These are phyloP conservation scores for Channallabes apus DNA, from an alignment of 2,797 vertebrate genomes.

Conservation along the genomic window DNA sequence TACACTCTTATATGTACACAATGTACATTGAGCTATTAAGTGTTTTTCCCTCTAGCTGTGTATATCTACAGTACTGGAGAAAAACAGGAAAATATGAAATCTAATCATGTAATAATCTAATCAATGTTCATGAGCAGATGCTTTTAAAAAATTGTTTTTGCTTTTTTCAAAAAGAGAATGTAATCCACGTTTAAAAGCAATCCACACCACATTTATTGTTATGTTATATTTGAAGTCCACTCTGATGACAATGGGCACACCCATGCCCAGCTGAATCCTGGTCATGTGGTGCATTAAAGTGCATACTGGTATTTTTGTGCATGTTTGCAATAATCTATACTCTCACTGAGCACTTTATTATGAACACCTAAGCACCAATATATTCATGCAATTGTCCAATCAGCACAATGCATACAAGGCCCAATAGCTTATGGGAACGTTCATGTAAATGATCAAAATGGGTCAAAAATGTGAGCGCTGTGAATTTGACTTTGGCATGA, in stretches of 20 bases:
- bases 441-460: neutral
- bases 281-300: too few species aligned
- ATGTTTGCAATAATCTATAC: neutral
- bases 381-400: too few species aligned
- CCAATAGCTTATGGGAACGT: neutral
- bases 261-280: neutral
- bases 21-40: neutral
- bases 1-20: too few species aligned
- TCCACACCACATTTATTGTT: neutral
- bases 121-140: neutral
- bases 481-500: neutral
- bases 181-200: neutral
- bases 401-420: neutral
- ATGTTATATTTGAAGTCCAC: neutral
- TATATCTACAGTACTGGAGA: neutral
- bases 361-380: too few species aligned
- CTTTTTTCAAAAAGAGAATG: neutral
- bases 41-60: neutral
- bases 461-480: neutral
- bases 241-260: neutral
- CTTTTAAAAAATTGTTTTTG: too few species aligned
- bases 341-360: too few species aligned
- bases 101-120: neutral
- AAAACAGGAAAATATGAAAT: neutral
- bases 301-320: neutral